Conservation (phyloP, 2,888 invertebrate genomes). For the Hyppa rectilinea region DNA sequence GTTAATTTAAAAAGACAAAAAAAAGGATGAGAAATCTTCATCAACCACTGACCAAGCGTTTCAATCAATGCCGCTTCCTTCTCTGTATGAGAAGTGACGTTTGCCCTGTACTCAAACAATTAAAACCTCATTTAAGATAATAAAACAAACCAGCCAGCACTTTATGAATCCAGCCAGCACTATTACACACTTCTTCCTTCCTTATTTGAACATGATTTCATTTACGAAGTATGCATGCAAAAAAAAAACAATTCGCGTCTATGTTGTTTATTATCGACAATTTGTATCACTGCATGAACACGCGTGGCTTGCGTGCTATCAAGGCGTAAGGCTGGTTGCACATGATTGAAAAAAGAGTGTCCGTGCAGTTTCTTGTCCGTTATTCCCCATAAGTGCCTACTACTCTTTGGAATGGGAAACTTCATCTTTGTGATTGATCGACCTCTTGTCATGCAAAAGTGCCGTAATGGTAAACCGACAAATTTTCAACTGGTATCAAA, state of each 20-base stretch:
- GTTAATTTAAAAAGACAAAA: not conserved
- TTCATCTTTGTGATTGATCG: too few species aligned
- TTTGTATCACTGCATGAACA: slow-evolving; percentile 16
- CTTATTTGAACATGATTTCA: slow-evolving; percentile 26
- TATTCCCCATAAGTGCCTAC: too few species aligned
- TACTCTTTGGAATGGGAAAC: too few species aligned
- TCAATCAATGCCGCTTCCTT: not conserved
- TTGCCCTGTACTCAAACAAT: not conserved
- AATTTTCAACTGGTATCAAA: too few species aligned
- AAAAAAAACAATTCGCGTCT: slow-evolving; percentile 21
- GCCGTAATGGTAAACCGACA: too few species aligned
- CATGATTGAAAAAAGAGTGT: too few species aligned
- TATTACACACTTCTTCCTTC: slow-evolving; percentile 1
- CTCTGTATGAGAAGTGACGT: not conserved
- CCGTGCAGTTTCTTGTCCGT: too few species aligned
- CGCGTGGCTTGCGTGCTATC: slow-evolving; percentile 18
- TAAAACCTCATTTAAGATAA: not conserved
- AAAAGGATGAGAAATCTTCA: not conserved
- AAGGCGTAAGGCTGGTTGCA: slow-evolving; percentile 15
- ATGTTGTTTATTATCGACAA: slow-evolving; percentile 23
- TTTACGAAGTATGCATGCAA: slow-evolving; percentile 15
- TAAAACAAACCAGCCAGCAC: not conserved
- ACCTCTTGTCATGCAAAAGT: too few species aligned
- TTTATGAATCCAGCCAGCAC: not conserved
- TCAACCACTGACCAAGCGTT: not conserved